phyloP scores from a whole-genome alignment of 2,797 vertebrate species.

The Emys orbicularis region DNA sequence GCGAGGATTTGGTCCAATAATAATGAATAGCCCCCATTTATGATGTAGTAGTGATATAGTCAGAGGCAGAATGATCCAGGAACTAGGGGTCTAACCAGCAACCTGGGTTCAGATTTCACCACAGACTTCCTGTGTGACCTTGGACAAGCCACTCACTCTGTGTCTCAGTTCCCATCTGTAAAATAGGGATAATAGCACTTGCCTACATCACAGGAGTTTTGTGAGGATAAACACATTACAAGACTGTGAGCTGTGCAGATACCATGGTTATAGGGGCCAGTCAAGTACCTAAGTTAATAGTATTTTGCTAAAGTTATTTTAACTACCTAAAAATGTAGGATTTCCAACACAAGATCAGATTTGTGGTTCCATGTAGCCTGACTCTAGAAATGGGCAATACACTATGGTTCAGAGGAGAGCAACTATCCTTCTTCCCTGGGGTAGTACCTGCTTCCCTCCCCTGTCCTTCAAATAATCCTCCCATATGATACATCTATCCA shows the following conservation, averaged over 20 bases:
- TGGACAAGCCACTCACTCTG: neutral
- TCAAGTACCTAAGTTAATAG: conserved; percentile 30
- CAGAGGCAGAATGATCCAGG: neutral
- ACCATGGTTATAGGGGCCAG: conserved; percentile 58
- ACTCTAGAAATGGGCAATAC: neutral
- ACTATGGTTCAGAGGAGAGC: neutral
- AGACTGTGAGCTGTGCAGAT: conserved; percentile 58
- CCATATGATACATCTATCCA: neutral
- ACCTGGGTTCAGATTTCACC: neutral
- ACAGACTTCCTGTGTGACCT: neutral
- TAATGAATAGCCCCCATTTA: conserved; percentile 35
- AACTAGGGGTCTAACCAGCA: neutral
- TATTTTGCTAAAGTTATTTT: conserved; percentile 58
- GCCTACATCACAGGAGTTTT: conserved; percentile 45
- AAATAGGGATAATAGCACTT: conserved; percentile 17
- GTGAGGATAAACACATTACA: conserved; percentile 63
- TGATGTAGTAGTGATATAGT: conserved; percentile 14
- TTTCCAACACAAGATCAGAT: conserved; percentile 43
- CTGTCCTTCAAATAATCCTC: conserved; percentile 3
- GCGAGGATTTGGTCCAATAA: neutral
- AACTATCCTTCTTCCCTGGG: neutral
- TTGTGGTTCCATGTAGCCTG: neutral
- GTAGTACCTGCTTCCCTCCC: neutral
- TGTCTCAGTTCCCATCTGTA: neutral
- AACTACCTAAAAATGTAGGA: conserved; percentile 17